Percentiles rank a stretch among this genome's conserved stretches.
These are phyloP conservation scores for Marronus borbonicus DNA, from an alignment of 2,888 invertebrate genomes.

Conservation along the genomic window DNA sequence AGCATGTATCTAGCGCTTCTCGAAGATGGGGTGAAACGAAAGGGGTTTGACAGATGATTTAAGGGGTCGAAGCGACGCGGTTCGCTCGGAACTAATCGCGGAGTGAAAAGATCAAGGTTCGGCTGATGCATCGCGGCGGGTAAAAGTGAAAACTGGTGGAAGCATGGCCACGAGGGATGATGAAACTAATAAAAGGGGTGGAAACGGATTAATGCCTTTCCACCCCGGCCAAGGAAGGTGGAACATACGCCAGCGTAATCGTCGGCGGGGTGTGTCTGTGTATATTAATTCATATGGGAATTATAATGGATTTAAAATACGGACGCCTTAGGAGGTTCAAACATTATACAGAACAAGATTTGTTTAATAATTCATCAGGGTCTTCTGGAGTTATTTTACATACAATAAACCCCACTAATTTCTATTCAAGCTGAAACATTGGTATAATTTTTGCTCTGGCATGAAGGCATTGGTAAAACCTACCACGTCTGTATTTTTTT, in stretches of 20 bases:
- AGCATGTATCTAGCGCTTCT: conserved; percentile 15
- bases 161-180: conserved; percentile 49
- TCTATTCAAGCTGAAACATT: too few relatives aligned
- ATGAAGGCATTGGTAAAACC: too few relatives aligned
- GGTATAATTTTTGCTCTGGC: too few relatives aligned
- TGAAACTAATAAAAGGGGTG: conserved; percentile 51
- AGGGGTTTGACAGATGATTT: conserved; percentile 52
- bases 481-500: too few relatives aligned
- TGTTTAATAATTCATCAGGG: too few relatives aligned
- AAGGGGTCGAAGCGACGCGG: conserved; percentile 45
- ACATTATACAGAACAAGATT: too few relatives aligned
- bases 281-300: conserved; percentile 35
- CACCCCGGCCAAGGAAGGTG: conserved; percentile 8
- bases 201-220: conserved; percentile 47
- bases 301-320: conserved; percentile 37
- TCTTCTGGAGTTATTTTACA: too few relatives aligned
- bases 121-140: conserved; percentile 21
- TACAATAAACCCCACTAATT: too few relatives aligned
- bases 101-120: conserved; percentile 47
- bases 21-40: conserved; percentile 47
- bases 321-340: too few relatives aligned
- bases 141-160: conserved; percentile 47
- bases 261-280: conserved; percentile 33
- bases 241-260: conserved; percentile 44
- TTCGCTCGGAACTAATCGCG: conserved; percentile 48